These are phyloP conservation scores for Phlogophora meticulosa DNA, from an alignment of 2,888 invertebrate genomes.

Conservation along the genomic window DNA sequence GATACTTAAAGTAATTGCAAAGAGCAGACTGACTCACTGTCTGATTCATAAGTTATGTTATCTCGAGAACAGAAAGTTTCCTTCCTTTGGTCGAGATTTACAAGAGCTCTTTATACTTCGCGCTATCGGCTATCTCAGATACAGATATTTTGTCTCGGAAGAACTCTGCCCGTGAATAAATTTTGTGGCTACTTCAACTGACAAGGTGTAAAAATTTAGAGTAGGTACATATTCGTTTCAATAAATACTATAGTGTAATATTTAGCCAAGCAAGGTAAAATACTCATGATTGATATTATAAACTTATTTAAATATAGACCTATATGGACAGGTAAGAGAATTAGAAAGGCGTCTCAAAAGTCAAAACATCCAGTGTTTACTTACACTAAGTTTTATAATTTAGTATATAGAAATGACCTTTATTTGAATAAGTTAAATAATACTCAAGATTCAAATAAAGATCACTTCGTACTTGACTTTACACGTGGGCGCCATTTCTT, in stretches of 20 bases:
- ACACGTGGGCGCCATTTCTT: not conserved
- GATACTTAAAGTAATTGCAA: constrained; percentile 28
- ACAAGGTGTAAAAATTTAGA: not conserved
- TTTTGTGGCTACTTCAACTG: not conserved
- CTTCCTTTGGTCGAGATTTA: constrained; percentile 41
- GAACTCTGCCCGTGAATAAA: not conserved
- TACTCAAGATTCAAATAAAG: constrained; percentile 1
- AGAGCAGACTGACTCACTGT: constrained; percentile 42
- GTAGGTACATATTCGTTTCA: not conserved
- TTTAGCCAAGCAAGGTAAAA: not conserved
- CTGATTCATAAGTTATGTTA: constrained; percentile 53
- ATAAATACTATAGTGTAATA: not conserved
- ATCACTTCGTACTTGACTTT: not conserved
- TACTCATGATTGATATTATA: not conserved
- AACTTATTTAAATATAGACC: not conserved
- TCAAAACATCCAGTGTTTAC: not conserved
- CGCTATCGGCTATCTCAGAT: not conserved
- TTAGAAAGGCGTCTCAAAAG: not conserved
- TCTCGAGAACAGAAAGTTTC: constrained; percentile 40
- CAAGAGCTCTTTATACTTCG: constrained; percentile 24
- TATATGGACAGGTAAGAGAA: not conserved
- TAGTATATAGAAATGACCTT: not conserved
- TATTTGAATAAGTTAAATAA: constrained; percentile 24
- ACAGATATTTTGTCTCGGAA: constrained; percentile 8
- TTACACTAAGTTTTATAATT: constrained; percentile 5